These are phyloP conservation scores for Zoanthus sociatus DNA, from an alignment of 92 coral and sea anemone genomes.

Conservation along the genomic window DNA sequence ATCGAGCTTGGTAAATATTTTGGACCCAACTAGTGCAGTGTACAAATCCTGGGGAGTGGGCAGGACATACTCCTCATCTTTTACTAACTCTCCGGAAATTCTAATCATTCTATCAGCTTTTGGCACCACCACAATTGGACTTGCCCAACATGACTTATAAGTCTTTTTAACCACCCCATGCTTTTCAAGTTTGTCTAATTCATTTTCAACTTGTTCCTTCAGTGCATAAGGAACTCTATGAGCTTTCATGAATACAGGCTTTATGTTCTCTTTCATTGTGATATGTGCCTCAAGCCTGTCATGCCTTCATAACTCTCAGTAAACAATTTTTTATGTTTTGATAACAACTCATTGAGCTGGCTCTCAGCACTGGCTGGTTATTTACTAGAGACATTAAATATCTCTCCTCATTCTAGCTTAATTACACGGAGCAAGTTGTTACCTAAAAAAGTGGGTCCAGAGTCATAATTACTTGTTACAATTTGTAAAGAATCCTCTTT, in stretches of 20 bases:
- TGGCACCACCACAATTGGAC: slow-evolving; percentile 2
- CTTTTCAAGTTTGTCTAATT: neutral
- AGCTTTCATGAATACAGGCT: no score
- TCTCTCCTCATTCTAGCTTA: slow-evolving; percentile 55
- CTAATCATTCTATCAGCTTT: neutral
- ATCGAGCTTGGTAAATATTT: no score
- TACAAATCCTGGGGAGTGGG: no score
- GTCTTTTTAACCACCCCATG: neutral
- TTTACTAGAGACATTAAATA: slow-evolving; percentile 31
- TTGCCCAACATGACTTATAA: neutral
- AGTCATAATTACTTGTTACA: slow-evolving; percentile 50
- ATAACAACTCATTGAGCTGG: neutral
- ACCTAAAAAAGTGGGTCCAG: slow-evolving; percentile 61
- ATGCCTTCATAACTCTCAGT: slow-evolving; percentile 1
- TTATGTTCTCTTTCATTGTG: no score
- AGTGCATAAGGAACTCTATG: no score
- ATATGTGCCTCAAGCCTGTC: neutral
- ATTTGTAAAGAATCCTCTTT: slow-evolving; percentile 46
- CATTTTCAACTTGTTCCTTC: neutral
- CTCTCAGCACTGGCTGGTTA: slow-evolving; percentile 11
- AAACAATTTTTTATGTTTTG: neutral
- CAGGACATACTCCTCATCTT: no score
- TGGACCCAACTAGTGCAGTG: no score
- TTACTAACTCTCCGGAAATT: no score
- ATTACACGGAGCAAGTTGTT: slow-evolving; percentile 48